Evolutionary conservation across 2,888 invertebrate species (phyloP).

Genomic region (Alcis repandata): DNA sequence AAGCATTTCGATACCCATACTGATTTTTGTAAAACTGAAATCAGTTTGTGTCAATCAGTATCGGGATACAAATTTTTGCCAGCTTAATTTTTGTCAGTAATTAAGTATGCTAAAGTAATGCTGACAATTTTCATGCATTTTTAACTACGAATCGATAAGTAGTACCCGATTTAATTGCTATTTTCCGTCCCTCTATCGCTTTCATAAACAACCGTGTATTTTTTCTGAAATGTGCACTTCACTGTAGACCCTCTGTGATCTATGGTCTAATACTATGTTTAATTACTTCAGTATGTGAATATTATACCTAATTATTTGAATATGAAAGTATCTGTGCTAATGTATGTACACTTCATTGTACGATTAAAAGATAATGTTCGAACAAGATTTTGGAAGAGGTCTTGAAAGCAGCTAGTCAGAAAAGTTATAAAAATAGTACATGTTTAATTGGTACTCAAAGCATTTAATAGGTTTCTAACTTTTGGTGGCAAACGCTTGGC

Average conservation of each 20-base stretch:
- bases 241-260: too few relatives aligned
- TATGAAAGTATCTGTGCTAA: background rate
- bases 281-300: background rate
- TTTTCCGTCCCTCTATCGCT: conserved; percentile 33
- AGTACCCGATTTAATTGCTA: conserved; percentile 3
- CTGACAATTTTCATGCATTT: conserved; percentile 7
- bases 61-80: too few relatives aligned
- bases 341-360: background rate
- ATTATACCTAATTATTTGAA: background rate
- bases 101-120: too few relatives aligned
- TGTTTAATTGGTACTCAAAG: conserved; percentile 11
- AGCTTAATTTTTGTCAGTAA: too few relatives aligned
- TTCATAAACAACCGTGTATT: background rate
- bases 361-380: conserved; percentile 7
- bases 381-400: conserved; percentile 2
- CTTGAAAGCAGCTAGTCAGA: background rate
- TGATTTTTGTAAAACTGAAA: too few relatives aligned
- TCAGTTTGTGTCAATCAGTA: too few relatives aligned
- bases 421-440: background rate
- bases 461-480: conserved; percentile 5
- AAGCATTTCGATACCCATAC: too few relatives aligned
- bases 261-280: too few relatives aligned
- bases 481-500: background rate
- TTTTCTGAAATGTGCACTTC: too few relatives aligned
- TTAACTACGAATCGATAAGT: conserved; percentile 9